Evolutionary conservation across 2,797 vertebrate genomes (phyloP), one percentile per base, ranked within the genome.

Genomic region (Lithobates sylvaticus): DNA sequence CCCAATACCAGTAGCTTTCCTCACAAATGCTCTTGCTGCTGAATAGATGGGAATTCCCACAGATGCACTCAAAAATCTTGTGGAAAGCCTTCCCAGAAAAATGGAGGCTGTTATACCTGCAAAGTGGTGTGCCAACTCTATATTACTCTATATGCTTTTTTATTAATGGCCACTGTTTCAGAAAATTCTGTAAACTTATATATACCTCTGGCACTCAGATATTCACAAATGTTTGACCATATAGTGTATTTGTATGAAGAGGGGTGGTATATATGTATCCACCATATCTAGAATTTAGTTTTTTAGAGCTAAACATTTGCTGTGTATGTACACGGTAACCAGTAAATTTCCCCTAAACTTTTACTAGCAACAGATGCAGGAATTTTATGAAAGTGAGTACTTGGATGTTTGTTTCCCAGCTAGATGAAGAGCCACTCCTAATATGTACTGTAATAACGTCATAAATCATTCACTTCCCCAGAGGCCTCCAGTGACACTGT

Each of bases 321-420:
- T 71, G 32, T 71, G 78, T 23, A 70, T 54, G 58, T 13, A 58
- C 44, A 54, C 32, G 18, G 68, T 54, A 81, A 70, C 67, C 67
- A 71, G 5, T 67, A 71, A 36, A n/a, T 81, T 58, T 71, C 47
- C 68, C 44, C 29, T 81, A 71, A 71, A 81, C 29, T 70, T 69
- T 78, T 79, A 77, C 76, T 44, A 42, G 54, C 69, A 79, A 61
- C 83, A 85, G 83, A 85, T 78, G 76, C 68, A 64, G 83, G 54
- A 26, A 42, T 85, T 85, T 78, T 78, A 44, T 72, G 23, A 72
- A 79, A 65, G 34, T 64, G 36, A 42, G 75, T 29, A 77, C 36
- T 83, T 71, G 61, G n/a, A 61, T 69, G 39, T 54, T 84, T 78
- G 50, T 77, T 77, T 71, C 67, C 71, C 32, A 15, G 8, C 47